Evolutionary conservation across 2,113 vertebrate species (phyloP), one percentile per base, ranked within the genome.

Genomic region (Podocnemis expansa): DNA sequence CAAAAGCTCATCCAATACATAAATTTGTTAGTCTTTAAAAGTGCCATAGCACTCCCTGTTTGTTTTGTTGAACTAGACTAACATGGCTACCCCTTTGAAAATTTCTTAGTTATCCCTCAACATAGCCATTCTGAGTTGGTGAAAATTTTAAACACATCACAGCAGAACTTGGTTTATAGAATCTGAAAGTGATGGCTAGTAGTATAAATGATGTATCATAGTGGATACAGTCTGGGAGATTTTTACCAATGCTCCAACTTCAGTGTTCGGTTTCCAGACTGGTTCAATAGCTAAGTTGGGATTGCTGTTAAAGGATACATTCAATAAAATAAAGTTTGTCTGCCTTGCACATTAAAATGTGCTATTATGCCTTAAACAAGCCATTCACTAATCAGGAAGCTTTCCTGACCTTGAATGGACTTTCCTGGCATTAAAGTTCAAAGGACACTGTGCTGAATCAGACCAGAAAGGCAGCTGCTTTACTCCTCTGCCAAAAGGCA

Each of bases 401-500:
- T 90, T 95, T 91, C 88, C 84, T n/a, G 17, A 78, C 16, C 60
- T 76, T 87, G 63, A 84, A 85, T 49, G 13, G n/a, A 93, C 91
- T 96, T 96, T 88, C 84, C 56, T 76, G 34, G 47, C 56, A 55
- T 14, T 2, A 3, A 93, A 90, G 38, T 82, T 83, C 43, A 92
- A 94, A 93, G 52, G 5, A 87, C 56, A 81, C 21, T 83, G 38
- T n/a, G 89, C 45, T 12, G 1, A 93, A 79, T 17, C 38, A 78
- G 43, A 5, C 10, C 17, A 78, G 54, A 93, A 91, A 91, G 80
- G 5, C 63, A 93, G 31, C 11, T 91, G 70, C n/a, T 78, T 89
- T 92, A 52, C 10, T 87, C 49, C 38, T 87, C 76, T 87, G 81
- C 41, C 91, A 79, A 86, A 90, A 31, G 45, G 84, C 31, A 87